phyloP scores from a whole-genome alignment of 35 echinoderm and acorn worm genomes.

The Amphiura filiformis region DNA sequence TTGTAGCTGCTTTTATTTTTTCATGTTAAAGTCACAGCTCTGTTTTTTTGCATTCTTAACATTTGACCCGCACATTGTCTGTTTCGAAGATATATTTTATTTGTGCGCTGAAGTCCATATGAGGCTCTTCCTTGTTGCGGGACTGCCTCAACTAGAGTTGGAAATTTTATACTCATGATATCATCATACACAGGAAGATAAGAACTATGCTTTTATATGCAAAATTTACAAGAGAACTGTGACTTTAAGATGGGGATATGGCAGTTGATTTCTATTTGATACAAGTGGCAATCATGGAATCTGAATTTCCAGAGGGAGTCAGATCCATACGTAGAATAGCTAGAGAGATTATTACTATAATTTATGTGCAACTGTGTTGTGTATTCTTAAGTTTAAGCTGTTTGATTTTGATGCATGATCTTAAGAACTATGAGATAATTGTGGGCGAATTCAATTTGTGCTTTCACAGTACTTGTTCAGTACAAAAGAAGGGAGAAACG shows the following conservation, averaged over 20 bases:
- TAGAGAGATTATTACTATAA: neutral
- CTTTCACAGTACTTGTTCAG: neutral
- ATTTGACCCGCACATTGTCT: no score
- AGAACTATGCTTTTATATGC: no score
- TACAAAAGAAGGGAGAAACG: neutral
- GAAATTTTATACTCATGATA: no score
- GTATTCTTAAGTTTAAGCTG: neutral
- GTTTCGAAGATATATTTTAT: no score
- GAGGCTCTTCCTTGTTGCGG: no score
- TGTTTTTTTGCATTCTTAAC: no score
- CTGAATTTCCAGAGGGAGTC: neutral
- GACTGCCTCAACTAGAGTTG: no score
- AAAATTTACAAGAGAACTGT: neutral
- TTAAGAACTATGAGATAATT: neutral
- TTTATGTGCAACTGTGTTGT: slow-evolving; percentile 1
- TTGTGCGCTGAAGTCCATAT: no score
- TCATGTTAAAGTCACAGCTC: no score
- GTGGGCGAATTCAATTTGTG: neutral
- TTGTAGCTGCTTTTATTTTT: no score
- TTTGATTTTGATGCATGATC: neutral
- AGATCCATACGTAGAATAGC: neutral
- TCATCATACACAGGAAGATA: no score
- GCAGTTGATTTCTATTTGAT: neutral
- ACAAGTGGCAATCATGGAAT: neutral
- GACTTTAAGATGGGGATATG: neutral